A percentile compares a stretch with the other conserved stretches of the same genome.
Conservation (phyloP, 2,113 vertebrate genomes). For the Baryphthengus martii region DNA sequence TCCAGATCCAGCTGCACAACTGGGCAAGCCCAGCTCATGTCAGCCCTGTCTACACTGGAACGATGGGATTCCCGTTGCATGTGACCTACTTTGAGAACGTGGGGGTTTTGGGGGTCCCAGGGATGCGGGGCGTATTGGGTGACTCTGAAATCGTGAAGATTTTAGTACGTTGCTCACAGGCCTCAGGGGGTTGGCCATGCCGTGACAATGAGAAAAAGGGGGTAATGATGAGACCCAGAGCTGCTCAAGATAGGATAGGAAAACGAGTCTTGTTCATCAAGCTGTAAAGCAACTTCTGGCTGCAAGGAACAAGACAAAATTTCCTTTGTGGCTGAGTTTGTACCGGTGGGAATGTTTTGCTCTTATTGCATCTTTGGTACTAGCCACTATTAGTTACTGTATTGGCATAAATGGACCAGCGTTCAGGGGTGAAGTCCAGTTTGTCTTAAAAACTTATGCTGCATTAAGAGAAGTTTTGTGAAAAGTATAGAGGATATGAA, state of each 20-base stretch:
- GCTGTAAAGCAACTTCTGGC: background rate
- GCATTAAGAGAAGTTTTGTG: background rate
- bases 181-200: background rate
- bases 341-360: background rate
- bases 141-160: background rate
- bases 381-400: background rate
- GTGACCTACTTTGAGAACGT: background rate
- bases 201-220: fast-evolving
- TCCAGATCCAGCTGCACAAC: background rate
- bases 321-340: background rate
- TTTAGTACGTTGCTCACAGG: background rate
- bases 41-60: background rate
- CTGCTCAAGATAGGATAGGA: background rate
- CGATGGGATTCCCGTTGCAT: fast-evolving
- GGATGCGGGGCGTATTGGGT: background rate
- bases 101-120: background rate
- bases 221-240: background rate
- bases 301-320: background rate
- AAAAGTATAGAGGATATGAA: background rate
- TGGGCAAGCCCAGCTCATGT: background rate
- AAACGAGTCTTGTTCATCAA: background rate
- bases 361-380: background rate
- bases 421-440: background rate
- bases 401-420: background rate
- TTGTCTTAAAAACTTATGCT: background rate